Base-by-base conservation (phyloP, 1,140 invertebrate genomes). In the Galleria mellonella region DNA sequence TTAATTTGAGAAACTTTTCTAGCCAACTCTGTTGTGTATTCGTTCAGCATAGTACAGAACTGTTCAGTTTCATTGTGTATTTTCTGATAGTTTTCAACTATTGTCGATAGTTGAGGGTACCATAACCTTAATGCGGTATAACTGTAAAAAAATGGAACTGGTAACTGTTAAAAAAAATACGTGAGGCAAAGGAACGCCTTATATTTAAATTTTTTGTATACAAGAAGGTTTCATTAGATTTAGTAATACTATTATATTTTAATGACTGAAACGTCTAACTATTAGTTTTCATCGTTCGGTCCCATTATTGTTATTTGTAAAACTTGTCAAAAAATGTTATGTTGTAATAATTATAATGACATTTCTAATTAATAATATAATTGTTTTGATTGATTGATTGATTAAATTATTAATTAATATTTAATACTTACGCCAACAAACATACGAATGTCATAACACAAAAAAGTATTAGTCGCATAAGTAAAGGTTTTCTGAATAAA, bases 101-200 rank as follows among this genome's bases (percentile, higher is more conserved):
- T 73, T n/a, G 74, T 75, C 10, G 72, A 78, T 2, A 78, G 10
- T 46, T 78, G 74, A 9, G 74, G 74, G 32, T 56, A 78, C 74
- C 74, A 78, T 10, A 78, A 47, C 15, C 72, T 57, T 12, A 75
- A 33, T 8, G 70, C 53, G n/a, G 61, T 72, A 31, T 75, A 78
- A 2, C 74, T 78, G 51, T 14, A 72, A 35, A 6, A 37, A 9
- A 37, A 35, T 31, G 9, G 11, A 4, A 9, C n/a, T n/a, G n/a
- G n/a, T n/a, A 23, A 23, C 17, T 3, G 2, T 23, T 23, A 23
- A 6, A 3, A 23, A 23, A 23, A 23, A 23, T 23, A 23, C 6
- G 17, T 23, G n/a, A n/a, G n/a, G n/a, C n/a, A n/a, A n/a, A n/a
- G n/a, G n/a, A n/a, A n/a, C n/a, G 9, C 31, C 12, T 32, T 32